Percentiles rank a stretch among this genome's conserved stretches.
Evolutionary conservation across 2,888 invertebrate species (phyloP).

Genomic region (Anoplius nigerrimus): DNA sequence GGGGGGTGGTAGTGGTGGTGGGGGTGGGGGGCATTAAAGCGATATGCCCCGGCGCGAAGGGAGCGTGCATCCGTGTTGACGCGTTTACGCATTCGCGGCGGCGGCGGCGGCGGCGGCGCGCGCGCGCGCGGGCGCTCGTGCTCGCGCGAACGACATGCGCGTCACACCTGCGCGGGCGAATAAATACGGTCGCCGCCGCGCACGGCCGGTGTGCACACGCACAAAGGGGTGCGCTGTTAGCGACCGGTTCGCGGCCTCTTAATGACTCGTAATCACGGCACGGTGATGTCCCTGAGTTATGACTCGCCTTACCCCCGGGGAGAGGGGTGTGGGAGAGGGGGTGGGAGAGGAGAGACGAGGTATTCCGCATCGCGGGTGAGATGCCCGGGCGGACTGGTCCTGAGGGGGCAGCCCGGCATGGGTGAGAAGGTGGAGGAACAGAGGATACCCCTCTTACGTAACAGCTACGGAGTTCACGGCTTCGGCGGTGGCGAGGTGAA

Average conservation of each 20-base stretch:
- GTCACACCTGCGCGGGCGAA: too few relatives aligned
- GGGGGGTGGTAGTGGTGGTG: too few relatives aligned
- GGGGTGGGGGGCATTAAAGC: slow-evolving; percentile 32
- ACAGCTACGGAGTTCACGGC: slow-evolving; percentile 37
- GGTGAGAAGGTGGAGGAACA: slow-evolving; percentile 22
- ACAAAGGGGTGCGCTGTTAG: slow-evolving; percentile 55
- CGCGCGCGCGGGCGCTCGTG: slow-evolving; percentile 11
- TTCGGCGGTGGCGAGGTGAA: slow-evolving; percentile 14
- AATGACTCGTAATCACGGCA: slow-evolving; percentile 69
- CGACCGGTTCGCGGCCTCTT: slow-evolving; percentile 66
- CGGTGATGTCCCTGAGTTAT: slow-evolving; percentile 65
- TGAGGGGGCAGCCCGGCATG: slow-evolving; percentile 8
- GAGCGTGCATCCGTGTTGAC: too few relatives aligned
- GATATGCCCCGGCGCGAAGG: too few relatives aligned
- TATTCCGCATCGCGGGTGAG: slow-evolving; percentile 1
- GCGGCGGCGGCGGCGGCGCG: not conserved
- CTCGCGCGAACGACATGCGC: not conserved
- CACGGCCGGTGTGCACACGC: slow-evolving; percentile 22
- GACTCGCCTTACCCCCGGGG: slow-evolving; percentile 48
- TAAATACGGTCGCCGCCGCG: slow-evolving; percentile 11
- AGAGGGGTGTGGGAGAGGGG: slow-evolving; percentile 7
- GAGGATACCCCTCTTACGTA: slow-evolving; percentile 46
- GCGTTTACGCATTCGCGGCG: slow-evolving; percentile 3
- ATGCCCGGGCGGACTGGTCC: slow-evolving; percentile 4
- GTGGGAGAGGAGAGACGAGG: slow-evolving; percentile 7